A percentile compares a stretch with the other conserved stretches of the same genome.
Conservation (phyloP, 1,140 invertebrate species). For the Drosophila orena region DNA sequence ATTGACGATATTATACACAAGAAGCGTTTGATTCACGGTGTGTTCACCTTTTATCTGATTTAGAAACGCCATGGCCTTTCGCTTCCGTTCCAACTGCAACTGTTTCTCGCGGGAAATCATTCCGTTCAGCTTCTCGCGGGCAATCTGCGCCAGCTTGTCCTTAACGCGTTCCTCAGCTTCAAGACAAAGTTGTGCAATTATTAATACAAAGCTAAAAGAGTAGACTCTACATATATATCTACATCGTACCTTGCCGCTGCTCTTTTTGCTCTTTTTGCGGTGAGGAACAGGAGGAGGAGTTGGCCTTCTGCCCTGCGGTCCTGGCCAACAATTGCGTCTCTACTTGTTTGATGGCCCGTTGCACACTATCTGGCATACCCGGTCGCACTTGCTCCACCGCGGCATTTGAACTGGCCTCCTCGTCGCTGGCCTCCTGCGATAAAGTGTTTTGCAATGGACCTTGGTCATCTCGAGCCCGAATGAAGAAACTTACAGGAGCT, state of each 20-base stretch:
- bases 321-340: constrained; percentile 75
- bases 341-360: constrained; percentile 79
- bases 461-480: constrained; percentile 91
- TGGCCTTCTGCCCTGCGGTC: constrained; percentile 37
- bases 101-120: constrained; percentile 87
- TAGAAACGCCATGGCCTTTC: constrained; percentile 88
- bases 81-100: constrained; percentile 90
- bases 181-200: neutral
- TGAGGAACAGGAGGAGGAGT: constrained; percentile 3
- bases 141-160: constrained; percentile 87
- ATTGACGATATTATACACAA: neutral
- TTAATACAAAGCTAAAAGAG: neutral
- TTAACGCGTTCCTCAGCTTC: constrained; percentile 88
- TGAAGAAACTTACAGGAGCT: constrained; percentile 92
- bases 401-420: constrained; percentile 84
- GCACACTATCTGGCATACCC: constrained; percentile 74
- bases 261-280: constrained; percentile 75
- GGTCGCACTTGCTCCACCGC: constrained; percentile 47
- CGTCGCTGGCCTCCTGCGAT: constrained; percentile 91
- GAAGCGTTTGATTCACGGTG: rapidly evolving
- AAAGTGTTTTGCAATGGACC: constrained; percentile 89
- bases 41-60: constrained; percentile 86
- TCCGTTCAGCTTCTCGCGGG: constrained; percentile 87
- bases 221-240: neutral
- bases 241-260: constrained; percentile 62